Evolutionary conservation across 2,888 invertebrate genomes (phyloP).

Genomic region (Dasypolia templi): DNA sequence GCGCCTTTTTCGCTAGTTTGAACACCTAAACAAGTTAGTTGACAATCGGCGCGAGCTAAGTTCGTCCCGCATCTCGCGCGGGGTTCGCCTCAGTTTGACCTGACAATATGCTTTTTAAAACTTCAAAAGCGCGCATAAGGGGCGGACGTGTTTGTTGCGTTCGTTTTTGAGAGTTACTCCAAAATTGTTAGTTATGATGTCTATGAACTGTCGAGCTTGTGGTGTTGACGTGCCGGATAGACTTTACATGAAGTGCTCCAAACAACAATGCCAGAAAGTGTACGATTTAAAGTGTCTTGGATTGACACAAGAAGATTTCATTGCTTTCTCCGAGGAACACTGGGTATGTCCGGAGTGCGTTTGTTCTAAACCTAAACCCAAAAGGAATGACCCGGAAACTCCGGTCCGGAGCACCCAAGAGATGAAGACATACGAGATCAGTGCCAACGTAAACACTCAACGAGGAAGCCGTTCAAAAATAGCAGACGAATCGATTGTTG

Average conservation of each 20-base stretch:
- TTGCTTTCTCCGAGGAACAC: no score
- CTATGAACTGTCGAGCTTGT: no score
- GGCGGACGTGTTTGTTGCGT: no score
- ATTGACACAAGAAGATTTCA: no score
- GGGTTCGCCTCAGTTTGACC: neutral
- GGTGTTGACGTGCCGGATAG: no score
- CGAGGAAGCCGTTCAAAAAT: neutral
- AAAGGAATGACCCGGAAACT: neutral
- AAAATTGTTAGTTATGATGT: no score
- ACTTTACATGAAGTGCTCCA: no score
- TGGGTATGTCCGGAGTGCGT: neutral
- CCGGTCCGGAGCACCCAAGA: neutral
- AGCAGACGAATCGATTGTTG: neutral
- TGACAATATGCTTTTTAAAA: neutral
- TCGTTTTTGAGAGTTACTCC: no score
- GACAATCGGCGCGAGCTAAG: neutral
- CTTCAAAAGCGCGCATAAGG: no score
- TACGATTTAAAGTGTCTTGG: no score
- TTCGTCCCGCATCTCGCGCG: neutral
- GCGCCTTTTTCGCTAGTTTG: no score
- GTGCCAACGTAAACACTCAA: neutral
- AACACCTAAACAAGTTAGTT: neutral
- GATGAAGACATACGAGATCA: neutral
- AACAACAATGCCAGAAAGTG: no score
- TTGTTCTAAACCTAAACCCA: neutral